Evolutionary conservation across 1,140 invertebrate species (phyloP).

Genomic region (Metopolophium dirhodum): DNA sequence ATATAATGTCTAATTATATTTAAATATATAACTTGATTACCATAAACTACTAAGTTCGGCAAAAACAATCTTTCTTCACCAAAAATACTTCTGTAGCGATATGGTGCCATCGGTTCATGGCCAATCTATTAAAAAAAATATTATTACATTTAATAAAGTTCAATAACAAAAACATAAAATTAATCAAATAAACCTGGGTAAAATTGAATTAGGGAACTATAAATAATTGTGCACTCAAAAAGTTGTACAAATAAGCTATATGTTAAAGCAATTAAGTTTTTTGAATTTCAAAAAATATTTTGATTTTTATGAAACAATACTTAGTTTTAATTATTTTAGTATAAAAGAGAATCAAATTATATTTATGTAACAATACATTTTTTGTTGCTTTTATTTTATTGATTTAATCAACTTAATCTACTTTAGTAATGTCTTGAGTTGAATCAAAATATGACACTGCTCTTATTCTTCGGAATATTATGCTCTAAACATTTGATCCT

Average conservation of each 20-base stretch:
- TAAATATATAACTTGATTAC: slow-evolving; percentile 64
- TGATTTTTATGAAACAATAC: background rate
- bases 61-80: slow-evolving; percentile 78
- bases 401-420: too few relatives aligned
- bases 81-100: slow-evolving; percentile 76
- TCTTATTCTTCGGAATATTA: too few relatives aligned
- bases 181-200: background rate
- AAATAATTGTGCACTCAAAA: background rate
- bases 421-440: too few relatives aligned
- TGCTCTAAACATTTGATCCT: too few relatives aligned
- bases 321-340: background rate
- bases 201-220: too few relatives aligned
- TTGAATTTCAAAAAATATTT: background rate
- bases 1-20: background rate
- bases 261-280: background rate
- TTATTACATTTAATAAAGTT: background rate
- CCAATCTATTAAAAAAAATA: slow-evolving; percentile 70
- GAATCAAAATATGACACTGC: too few relatives aligned
- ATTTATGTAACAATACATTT: too few relatives aligned
- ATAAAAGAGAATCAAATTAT: too few relatives aligned
- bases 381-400: too few relatives aligned
- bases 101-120: slow-evolving; percentile 82
- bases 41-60: slow-evolving; percentile 87
- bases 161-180: background rate
- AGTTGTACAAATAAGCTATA: background rate